Evolutionary conservation across 2,797 vertebrate genomes (phyloP).

Genomic region (Mionectes olivaceus): DNA sequence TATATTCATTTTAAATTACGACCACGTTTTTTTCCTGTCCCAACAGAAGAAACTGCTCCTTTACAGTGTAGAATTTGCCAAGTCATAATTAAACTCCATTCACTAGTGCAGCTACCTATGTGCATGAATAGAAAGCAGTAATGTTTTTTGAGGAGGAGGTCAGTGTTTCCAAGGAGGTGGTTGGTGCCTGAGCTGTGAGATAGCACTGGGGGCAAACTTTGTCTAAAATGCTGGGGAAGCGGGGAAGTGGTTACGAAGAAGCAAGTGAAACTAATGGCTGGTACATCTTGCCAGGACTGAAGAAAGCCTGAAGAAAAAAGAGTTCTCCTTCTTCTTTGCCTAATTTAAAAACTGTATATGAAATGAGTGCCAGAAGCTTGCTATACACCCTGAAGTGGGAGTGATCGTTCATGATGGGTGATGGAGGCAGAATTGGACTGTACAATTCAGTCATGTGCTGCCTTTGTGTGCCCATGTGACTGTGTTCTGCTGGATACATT

Average conservation of each 20-base stretch:
- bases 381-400: neutral
- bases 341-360: neutral
- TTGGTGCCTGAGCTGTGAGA: neutral
- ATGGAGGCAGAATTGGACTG: neutral
- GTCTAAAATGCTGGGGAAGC: neutral
- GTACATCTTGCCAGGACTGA: neutral
- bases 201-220: neutral
- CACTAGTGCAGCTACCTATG: neutral
- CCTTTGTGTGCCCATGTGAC: accelerated
- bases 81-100: neutral
- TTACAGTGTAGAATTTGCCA: neutral
- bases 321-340: neutral
- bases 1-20: neutral
- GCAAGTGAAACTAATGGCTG: neutral
- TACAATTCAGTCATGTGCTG: neutral
- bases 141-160: neutral
- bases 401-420: neutral
- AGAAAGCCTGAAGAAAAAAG: neutral
- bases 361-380: neutral
- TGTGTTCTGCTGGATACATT: neutral
- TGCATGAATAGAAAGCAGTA: neutral
- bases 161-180: neutral
- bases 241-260: neutral
- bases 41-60: neutral
- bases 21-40: neutral